Evolutionary conservation across 2,797 vertebrate genomes (phyloP), one percentile per base, ranked within the genome.

Genomic region (Prunella strophiata): DNA sequence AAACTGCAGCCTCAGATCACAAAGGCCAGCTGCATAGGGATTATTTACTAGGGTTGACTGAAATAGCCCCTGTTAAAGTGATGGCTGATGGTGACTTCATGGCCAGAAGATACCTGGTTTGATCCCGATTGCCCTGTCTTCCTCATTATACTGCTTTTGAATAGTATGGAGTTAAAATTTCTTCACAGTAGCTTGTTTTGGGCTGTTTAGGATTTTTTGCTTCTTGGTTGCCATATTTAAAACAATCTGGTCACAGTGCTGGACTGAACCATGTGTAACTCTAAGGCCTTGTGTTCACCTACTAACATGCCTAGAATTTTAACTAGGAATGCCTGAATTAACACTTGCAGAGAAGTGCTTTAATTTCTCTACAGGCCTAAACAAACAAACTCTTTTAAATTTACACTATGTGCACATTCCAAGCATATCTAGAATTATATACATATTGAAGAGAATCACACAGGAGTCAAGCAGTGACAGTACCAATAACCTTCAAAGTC

Each of bases 261-360:
- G 21, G 43, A 66, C 32, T 66, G 19, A 61, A 26, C 55, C 6
- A 9, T 3, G 3, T 34, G 4, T 40, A 78, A 51, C n/a, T 43
- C 20, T 59, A n/a, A 18, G 0, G 1, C 29, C 38, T 65, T 0
- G 0, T 19, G 16, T 29, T 30, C 45, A n/a, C 9, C 7, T 27
- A 72, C 13, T 66, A 78, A 52, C 8, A 38, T 8, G 10, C 11
- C 26, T 38, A 50, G 9, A 62, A 63, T 67, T 82, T 79, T 22
- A 75, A 48, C 9, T 45, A 62, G 6, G 3, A 38, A 40, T 71
- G 16, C 42, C 50, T 89, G 59, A 71, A 72, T 26, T 63, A 76
- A 85, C 32, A 78, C 5, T 10, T 57, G 54, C 6, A 77, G 5
- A 84, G 7, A 83, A 71, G 50, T 23, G 36, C 3, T 13, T 50